These are phyloP conservation scores for Plusia festucae DNA, from an alignment of 2,888 invertebrate species.

Conservation along the genomic window DNA sequence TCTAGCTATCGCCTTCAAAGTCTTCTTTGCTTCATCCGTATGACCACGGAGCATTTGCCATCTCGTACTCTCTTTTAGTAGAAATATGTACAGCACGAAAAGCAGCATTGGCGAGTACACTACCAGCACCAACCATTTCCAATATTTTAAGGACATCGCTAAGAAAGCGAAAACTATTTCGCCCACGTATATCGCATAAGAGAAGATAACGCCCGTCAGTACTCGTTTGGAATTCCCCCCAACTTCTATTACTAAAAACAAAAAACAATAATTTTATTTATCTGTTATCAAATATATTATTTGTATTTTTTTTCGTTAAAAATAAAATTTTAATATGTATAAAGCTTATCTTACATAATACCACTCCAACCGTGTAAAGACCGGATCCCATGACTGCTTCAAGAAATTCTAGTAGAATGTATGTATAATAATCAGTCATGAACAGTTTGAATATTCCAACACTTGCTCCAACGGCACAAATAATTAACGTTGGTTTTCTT, in stretches of 20 bases:
- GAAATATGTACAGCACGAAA: conserved; percentile 67
- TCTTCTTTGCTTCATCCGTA: conserved; percentile 71
- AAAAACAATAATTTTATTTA: conserved; percentile 19
- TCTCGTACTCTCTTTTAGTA: conserved; percentile 76
- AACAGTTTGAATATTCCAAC: conserved; percentile 77
- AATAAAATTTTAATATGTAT: not conserved
- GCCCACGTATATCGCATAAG: conserved; percentile 77
- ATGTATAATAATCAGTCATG: conserved; percentile 71
- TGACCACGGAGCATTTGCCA: conserved; percentile 79
- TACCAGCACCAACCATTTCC: conserved; percentile 75
- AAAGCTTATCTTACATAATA: conserved; percentile 71
- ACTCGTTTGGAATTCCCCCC: conserved; percentile 80
- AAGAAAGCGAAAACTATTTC: conserved; percentile 77
- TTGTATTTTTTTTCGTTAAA: not conserved
- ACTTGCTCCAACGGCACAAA: conserved; percentile 75
- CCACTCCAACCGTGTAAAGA: conserved; percentile 78
- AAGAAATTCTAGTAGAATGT: conserved; percentile 75
- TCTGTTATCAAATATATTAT: too few species aligned
- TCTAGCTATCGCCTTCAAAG: conserved; percentile 68
- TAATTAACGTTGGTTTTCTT: conserved; percentile 76
- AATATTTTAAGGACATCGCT: conserved; percentile 76
- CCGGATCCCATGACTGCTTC: conserved; percentile 79
- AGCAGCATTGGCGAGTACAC: conserved; percentile 74
- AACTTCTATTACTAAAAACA: conserved; percentile 81
- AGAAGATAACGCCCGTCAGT: conserved; percentile 75